These are phyloP conservation scores for Atlantisia rogersi DNA, from an alignment of 2,113 vertebrate species.

Conservation along the genomic window DNA sequence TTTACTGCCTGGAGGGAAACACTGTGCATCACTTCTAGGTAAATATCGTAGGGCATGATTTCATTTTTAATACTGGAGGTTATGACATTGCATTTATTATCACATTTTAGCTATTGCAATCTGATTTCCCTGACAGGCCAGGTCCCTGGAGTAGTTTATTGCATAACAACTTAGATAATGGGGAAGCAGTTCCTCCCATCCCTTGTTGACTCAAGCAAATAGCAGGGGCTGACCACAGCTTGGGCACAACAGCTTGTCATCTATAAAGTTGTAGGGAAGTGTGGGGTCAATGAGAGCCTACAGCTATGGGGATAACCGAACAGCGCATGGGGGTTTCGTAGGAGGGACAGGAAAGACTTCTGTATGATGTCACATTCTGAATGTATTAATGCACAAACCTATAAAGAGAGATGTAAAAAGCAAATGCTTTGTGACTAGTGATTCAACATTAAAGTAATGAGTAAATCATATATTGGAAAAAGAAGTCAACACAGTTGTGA, in stretches of 20 bases:
- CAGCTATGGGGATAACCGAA: rapidly evolving
- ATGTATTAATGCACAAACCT: neutral
- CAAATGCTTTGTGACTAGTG: neutral
- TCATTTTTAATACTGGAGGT: neutral
- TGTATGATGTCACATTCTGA: neutral
- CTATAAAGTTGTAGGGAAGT: neutral
- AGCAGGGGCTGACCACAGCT: neutral
- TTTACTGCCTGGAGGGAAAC: neutral
- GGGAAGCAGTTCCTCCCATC: neutral
- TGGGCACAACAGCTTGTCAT: neutral
- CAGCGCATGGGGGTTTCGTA: neutral
- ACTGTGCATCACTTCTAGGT: neutral
- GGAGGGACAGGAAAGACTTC: neutral
- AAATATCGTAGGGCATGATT: neutral
- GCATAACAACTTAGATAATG: neutral
- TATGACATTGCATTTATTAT: neutral
- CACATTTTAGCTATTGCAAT: neutral
- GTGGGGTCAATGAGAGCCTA: neutral
- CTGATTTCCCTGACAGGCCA: constrained; percentile 1
- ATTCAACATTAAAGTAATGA: neutral
- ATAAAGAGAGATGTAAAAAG: neutral
- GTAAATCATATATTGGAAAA: neutral
- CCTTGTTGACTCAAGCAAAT: neutral
- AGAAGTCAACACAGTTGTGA: rapidly evolving
- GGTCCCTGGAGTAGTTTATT: neutral